Evolutionary conservation across 1,140 invertebrate species (phyloP).

Genomic region (Araneus ventricosus): DNA sequence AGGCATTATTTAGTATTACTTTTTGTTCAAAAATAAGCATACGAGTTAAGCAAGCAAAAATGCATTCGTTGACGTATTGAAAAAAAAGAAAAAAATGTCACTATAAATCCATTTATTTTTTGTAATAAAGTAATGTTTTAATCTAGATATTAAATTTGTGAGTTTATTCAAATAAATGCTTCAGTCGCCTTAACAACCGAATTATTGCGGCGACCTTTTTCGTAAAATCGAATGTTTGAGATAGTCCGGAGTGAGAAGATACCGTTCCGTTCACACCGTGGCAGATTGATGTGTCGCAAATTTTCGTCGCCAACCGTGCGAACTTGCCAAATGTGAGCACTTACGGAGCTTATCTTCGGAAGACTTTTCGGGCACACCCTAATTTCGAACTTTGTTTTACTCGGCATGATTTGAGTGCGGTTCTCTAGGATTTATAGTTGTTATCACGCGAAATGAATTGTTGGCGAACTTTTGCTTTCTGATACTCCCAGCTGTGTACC

Average conservation of each 20-base stretch:
- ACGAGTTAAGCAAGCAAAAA: no score
- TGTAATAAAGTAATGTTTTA: no score
- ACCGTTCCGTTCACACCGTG: background rate
- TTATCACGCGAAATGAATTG: conserved; percentile 30
- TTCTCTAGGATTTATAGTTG: conserved; percentile 46
- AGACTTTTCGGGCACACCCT: conserved; percentile 72
- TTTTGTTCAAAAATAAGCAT: no score
- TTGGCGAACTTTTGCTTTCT: background rate
- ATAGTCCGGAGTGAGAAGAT: background rate
- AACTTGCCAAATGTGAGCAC: conserved; percentile 18
- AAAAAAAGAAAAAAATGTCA: no score
- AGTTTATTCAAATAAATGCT: no score
- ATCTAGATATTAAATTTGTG: no score
- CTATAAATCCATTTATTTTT: no score
- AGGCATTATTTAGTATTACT: no score
- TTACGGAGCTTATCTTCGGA: conserved; percentile 24
- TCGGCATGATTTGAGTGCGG: conserved; percentile 58
- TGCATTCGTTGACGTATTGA: no score
- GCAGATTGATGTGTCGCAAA: background rate
- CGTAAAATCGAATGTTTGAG: background rate
- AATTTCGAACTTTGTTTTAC: conserved; percentile 73
- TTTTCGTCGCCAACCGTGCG: conserved; percentile 57
- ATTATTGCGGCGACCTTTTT: no score
- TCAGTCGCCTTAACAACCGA: no score
- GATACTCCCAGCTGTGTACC: background rate